Base-by-base conservation (phyloP, 2,888 invertebrate genomes). In the Mactromeris polynyma region DNA sequence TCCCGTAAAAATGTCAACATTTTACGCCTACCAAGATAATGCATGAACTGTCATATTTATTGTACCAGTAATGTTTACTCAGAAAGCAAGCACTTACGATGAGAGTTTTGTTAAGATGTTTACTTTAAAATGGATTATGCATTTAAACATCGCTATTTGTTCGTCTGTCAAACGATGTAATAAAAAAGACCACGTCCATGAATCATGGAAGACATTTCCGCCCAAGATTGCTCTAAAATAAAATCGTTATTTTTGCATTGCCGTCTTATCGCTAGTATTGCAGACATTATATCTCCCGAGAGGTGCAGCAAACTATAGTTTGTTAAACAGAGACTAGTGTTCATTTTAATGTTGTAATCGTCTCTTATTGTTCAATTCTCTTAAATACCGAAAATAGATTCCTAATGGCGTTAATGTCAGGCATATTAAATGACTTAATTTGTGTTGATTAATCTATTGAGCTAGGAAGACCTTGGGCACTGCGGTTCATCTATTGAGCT, bases 311-410 rank as follows among this genome's bases (percentile, higher is more conserved):
- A 26, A 26, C 58, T n/a, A 26, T 26, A 26, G 9, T 64, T 64
- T n/a, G n/a, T 64, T 64, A 64, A 51, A 64, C n/a, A 64, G n/a
- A 64, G 26, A 26, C 4, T 64, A 7, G 58, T 26, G n/a, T 26
- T 64, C n/a, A 64, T 64, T 64, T 64, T 64, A 64, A 64, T 64
- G n/a, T 64, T n/a, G 26, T 26, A 64, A 64, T 64, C 58, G 3
- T 64, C 58, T 64, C 3, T 26, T 26, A 26, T 26, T 9, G 9
- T 11, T 4, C 26, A 21, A 64, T n/a, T 26, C 58, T 64, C 58
- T 64, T 26, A 26, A 64, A 64, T 64, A 26, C 19, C n/a, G 58
- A n/a, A 58, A 58, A 19, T 2, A 58, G 58, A 64, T 0, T 64
- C 26, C 58, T 26, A 58, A 64, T 26, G 26, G 2, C 26, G 3